Evolutionary conservation across 1,140 invertebrate species (phyloP).

Genomic region (Trachelipus rathkii): DNA sequence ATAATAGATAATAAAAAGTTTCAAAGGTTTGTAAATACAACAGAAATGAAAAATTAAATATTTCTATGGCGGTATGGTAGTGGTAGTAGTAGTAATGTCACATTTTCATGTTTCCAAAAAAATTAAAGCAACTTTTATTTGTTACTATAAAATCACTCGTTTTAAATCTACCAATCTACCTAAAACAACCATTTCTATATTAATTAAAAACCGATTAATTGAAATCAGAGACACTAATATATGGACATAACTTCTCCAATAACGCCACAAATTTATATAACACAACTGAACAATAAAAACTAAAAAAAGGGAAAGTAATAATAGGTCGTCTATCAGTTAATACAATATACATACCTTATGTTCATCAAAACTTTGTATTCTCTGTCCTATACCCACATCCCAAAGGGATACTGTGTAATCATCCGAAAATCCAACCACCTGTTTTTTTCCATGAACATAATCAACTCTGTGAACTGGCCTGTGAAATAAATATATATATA

Average conservation of each 20-base stretch:
- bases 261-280: not conserved
- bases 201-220: not conserved
- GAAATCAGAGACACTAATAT: not conserved
- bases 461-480: conserved; percentile 70
- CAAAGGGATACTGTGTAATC: conserved; percentile 83
- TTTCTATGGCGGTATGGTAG: too few species aligned
- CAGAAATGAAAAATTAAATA: too few species aligned
- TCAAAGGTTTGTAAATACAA: too few species aligned
- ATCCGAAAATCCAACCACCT: conserved; percentile 85
- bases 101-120: too few species aligned
- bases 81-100: too few species aligned
- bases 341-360: conserved; percentile 54
- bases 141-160: too few species aligned
- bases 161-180: not conserved
- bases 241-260: not conserved
- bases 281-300: not conserved
- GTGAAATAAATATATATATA: not conserved
- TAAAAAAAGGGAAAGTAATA: not conserved
- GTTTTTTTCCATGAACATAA: conserved; percentile 72
- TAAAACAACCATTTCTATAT: not conserved
- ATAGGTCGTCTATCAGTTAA: not conserved
- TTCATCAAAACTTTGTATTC: conserved; percentile 61
- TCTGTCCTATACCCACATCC: conserved; percentile 79
- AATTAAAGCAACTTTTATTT: too few species aligned
- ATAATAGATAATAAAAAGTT: too few species aligned